Conservation (phyloP, 2,888 invertebrate genomes). For the Tachystola acroxantha region DNA sequence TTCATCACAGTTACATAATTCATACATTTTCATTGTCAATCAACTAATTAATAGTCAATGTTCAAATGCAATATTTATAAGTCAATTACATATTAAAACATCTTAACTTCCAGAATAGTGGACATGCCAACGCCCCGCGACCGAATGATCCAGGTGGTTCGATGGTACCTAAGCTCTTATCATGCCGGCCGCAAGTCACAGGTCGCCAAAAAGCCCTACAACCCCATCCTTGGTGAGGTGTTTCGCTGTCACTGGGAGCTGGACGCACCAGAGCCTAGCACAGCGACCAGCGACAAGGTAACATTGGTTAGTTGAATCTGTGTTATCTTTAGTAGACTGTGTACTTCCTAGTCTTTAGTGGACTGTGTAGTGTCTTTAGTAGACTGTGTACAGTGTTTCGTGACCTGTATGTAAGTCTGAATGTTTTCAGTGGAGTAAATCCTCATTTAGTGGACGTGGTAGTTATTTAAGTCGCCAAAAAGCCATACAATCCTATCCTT, state of each 20-base stretch:
- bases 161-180: conserved; percentile 99
- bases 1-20: no score
- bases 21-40: no score
- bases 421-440: no score
- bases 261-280: conserved; percentile 47
- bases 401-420: no score
- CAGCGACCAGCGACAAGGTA: conserved; percentile 36
- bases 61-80: no score
- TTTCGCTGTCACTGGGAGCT: conserved; percentile 94
- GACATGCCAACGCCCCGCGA: conserved; percentile 91
- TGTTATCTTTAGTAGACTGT: no score
- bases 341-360: no score
- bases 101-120: conserved; percentile 87
- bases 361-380: no score
- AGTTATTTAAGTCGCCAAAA: conserved; percentile 99
- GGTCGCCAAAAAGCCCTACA: conserved; percentile 99
- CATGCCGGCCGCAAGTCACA: conserved; percentile 98
- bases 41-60: no score
- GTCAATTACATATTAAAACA: no score
- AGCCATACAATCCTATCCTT: conserved; percentile 98
- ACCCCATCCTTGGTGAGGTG: conserved; percentile 97
- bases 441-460: no score
- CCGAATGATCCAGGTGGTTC: conserved; percentile 94
- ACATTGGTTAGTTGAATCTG: conserved; percentile 1
- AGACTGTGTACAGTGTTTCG: no score